phyloP scores from a whole-genome alignment of 2,797 vertebrate species.

The Merluccius polli region DNA sequence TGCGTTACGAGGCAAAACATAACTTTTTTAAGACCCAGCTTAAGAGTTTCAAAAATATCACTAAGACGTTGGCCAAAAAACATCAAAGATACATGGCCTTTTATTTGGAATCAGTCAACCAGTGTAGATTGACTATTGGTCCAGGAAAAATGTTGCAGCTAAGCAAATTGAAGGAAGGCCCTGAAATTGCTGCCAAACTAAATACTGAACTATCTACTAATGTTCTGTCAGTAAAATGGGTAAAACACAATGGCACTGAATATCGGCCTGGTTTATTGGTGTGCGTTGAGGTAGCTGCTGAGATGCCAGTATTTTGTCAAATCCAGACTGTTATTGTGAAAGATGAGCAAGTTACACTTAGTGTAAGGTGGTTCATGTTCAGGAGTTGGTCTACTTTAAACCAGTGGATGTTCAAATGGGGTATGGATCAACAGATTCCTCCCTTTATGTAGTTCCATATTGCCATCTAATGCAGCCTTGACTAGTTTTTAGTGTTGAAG shows the following conservation, averaged over 20 bases:
- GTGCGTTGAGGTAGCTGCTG: not conserved
- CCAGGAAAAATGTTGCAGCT: constrained; percentile 17
- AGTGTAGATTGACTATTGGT: constrained; percentile 16
- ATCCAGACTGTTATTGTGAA: not conserved
- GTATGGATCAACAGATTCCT: not conserved
- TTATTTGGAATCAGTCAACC: constrained; percentile 7
- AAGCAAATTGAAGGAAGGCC: constrained; percentile 13
- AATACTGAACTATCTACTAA: not conserved
- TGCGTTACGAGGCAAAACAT: constrained; percentile 14
- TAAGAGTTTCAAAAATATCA: constrained; percentile 11
- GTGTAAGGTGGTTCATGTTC: not conserved
- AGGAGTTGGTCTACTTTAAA: not conserved
- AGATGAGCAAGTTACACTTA: not conserved
- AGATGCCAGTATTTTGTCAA: not conserved
- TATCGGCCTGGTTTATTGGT: constrained; percentile 9
- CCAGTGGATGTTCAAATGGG: not conserved
- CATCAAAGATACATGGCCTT: constrained; percentile 12
- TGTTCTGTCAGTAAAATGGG: constrained; percentile 19
- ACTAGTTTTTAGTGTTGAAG: not conserved
- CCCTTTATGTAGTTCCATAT: constrained; percentile 1
- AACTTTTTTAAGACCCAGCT: constrained; percentile 12
- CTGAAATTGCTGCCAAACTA: constrained; percentile 14
- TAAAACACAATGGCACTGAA: constrained; percentile 25
- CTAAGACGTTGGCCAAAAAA: constrained; percentile 15
- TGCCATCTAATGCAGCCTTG: not conserved